Base-by-base conservation (phyloP, 1,140 invertebrate genomes). In the Pemphigus obesinymphae region DNA sequence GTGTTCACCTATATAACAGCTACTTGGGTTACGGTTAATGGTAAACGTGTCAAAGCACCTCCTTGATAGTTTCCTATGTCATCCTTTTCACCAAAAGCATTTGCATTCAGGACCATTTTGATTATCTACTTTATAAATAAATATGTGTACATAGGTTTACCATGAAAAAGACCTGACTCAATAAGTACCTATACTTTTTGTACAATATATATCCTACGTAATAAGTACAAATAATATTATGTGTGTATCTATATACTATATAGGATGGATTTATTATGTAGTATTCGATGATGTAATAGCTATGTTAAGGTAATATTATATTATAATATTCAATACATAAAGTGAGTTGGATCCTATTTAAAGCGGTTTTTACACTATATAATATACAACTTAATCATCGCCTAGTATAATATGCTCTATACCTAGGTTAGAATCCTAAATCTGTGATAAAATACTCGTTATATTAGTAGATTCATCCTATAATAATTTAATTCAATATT, bases 1-100 rank as follows among this genome's bases (percentile, higher is more conserved):
- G 37, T 45, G n/a, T 70, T 70, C 40, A 1, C 23, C 43, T 70
- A 70, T 70, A n/a, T n/a, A n/a, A n/a, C n/a, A n/a, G n/a, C n/a
- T n/a, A 70, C 40, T 37, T 45, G 37, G 40, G 66, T 70, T 15
- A 70, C 40, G 40, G 66, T 70, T 70, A 45, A 70, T 70, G 66
- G 66, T 70, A 45, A 26, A 70, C 45, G 66, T 70, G 66, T 70
- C 66, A 70, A 70, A 70, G 23, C n/a, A n/a, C n/a, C n/a, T 11
- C 11, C n/a, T 5, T 13, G 66, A 70, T 40, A 45, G 37, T 5
- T 70, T 5, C 37, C 23, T 45, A 70, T 26, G 66, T 45, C 37
- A 70, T 6, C n/a, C n/a, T 23, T 7, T 70, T 70, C 45, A 11
- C 37, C 66, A 45, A 70, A 70, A 70, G 40, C 23, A 70, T 70